phyloP scores from a whole-genome alignment of 2,113 vertebrate species.

The Canis aureus region DNA sequence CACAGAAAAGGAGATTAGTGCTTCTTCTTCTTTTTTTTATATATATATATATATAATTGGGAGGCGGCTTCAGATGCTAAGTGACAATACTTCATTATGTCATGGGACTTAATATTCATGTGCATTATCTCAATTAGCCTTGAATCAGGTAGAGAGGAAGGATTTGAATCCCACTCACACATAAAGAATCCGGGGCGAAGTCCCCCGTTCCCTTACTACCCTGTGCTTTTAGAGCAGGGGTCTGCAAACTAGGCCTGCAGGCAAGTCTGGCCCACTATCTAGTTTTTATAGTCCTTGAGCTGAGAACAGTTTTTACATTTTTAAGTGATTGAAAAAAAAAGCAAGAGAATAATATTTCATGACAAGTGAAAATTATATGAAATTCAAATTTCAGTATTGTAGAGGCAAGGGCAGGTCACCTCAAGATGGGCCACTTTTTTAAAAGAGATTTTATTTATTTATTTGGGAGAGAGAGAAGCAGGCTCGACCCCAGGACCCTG shows the following conservation, averaged over 20 bases:
- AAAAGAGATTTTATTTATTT: not conserved
- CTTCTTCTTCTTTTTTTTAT: too few species aligned
- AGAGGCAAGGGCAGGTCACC: not conserved
- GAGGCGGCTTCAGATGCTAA: not conserved
- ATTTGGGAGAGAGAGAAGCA: too few species aligned
- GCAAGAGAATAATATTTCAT: not conserved
- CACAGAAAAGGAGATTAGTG: too few species aligned
- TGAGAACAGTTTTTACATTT: not conserved
- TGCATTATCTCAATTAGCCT: not conserved
- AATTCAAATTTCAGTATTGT: not conserved
- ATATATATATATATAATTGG: not conserved
- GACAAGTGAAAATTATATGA: slow-evolving; percentile 4
- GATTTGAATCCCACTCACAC: not conserved
- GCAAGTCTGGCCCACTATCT: not conserved
- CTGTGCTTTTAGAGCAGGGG: not conserved
- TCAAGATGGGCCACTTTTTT: not conserved
- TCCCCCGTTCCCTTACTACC: not conserved
- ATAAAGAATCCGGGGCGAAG: not conserved
- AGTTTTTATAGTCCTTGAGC: not conserved
- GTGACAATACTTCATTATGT: not conserved
- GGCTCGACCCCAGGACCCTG: too few species aligned
- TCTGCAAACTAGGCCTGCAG: not conserved
- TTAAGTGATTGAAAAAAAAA: not conserved
- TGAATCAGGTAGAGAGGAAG: not conserved
- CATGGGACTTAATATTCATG: not conserved